These are phyloP conservation scores for Poecilia latipinna DNA, from an alignment of 2,113 vertebrate genomes.

Conservation along the genomic window DNA sequence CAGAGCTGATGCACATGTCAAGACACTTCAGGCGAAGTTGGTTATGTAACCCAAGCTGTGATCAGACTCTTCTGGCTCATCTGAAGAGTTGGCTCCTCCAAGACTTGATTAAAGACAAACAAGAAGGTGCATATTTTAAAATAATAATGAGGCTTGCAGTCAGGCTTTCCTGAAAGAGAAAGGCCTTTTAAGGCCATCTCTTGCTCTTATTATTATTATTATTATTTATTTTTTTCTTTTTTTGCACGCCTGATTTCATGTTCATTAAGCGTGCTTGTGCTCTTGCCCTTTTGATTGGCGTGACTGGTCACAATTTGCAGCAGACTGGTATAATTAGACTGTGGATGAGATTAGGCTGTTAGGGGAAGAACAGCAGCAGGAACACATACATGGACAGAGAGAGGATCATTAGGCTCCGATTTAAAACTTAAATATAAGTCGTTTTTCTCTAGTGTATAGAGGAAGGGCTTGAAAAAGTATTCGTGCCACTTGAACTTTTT, in stretches of 20 bases:
- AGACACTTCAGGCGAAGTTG: too few species aligned
- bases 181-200: not conserved
- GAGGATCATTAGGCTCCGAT: not conserved
- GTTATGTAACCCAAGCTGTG: too few species aligned
- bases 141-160: not conserved
- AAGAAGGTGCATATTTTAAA: too few species aligned
- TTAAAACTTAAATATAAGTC: not conserved
- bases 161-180: not conserved
- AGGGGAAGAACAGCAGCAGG: conserved; percentile 1
- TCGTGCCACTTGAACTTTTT: too few species aligned
- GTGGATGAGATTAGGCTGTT: conserved; percentile 40
- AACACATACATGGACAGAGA: not conserved
- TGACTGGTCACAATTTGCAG: conserved; percentile 16
- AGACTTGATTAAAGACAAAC: too few species aligned
- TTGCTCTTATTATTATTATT: not conserved
- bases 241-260: conserved; percentile 3
- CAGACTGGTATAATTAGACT: conserved; percentile 45
- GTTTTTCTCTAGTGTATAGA: too few species aligned
- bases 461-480: too few species aligned
- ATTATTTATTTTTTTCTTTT: not conserved
- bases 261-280: not conserved
- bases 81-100: too few species aligned
- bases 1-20: too few species aligned
- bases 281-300: conserved; percentile 1
- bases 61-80: too few species aligned